Evolutionary conservation across 2,888 invertebrate species (phyloP), one percentile per base, ranked within the genome.

Genomic region (Leptarthrus brevirostris): DNA sequence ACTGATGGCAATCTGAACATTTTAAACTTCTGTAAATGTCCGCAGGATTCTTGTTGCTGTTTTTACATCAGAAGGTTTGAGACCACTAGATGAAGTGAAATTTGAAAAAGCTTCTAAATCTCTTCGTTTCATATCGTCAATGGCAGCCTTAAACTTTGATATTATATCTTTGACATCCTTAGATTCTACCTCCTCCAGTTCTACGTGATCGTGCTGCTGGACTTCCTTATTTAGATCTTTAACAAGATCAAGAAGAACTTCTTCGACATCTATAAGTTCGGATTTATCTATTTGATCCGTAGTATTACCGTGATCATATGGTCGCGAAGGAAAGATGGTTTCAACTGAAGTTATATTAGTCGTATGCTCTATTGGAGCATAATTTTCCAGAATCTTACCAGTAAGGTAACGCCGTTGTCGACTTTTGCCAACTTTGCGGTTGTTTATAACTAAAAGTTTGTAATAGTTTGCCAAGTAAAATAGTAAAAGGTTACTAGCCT

Each of bases 371-470:
- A n/a, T n/a, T n/a, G 30, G 56, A 26, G 30, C 30, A 34, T 24
- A 56, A 26, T 56, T 30, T n/a, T 40, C 40, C 8, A 40, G 6
- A 12, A 12, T 8, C 12, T 40, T 40, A 3, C 10, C 12, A 3
- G n/a, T 40, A 40, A 40, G 40, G 34, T 52, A 69, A n/a, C 69
- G 49, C 20, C 34, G 49, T 14, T 8, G 16, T 16, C 44, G 40
- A n/a, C 44, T 47, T 22, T 22, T 44, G 24, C 47, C 24, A 47
- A n/a, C 18, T 14, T 44, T 16, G 22, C 14, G 14, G 1, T 12
- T 24, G 16, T 74, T 77, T 4, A 79, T 34, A 1, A 79, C 12
- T 1, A 80, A 78, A n/a, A 86, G 72, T 54, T 81, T 80, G n/a
- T 79, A 77, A 2, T 84, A 85, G 76, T 85, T 83, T n/a, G n/a